A percentile compares a stretch with the other conserved stretches of the same genome.
Conservation (phyloP, 2,888 invertebrate species). For the Erpobdella octoculata region DNA sequence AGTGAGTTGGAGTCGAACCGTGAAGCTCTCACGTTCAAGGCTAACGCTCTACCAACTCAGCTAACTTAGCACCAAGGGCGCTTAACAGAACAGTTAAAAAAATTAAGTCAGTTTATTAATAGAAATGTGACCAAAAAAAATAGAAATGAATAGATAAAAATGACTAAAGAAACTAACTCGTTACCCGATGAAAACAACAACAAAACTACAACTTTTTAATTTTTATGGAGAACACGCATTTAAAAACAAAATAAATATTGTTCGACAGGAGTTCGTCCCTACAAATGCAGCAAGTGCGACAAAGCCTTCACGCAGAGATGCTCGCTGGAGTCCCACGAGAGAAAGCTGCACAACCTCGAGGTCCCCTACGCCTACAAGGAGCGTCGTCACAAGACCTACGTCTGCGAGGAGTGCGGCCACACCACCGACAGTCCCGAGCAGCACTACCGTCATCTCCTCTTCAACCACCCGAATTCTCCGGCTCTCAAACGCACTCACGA, state of each 20-base stretch:
- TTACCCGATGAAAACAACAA: not conserved
- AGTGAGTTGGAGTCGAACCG: too few species aligned
- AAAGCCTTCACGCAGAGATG: slow-evolving; percentile 99
- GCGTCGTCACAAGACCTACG: slow-evolving; percentile 74
- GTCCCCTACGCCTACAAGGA: slow-evolving; percentile 97
- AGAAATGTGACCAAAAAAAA: not conserved
- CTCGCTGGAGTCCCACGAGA: slow-evolving; percentile 94
- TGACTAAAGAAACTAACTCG: not conserved
- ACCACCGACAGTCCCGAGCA: slow-evolving; percentile 91
- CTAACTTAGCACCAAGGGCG: too few species aligned
- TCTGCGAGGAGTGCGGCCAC: slow-evolving; percentile 98
- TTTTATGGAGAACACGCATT: not conserved
- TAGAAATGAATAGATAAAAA: not conserved
- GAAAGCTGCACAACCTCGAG: slow-evolving; percentile 93
- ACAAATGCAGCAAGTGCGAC: slow-evolving; percentile 94
- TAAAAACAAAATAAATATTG: not conserved
- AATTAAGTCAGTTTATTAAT: not conserved
- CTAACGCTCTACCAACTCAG: too few species aligned
- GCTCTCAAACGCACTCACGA: slow-evolving; percentile 92
- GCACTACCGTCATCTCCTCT: slow-evolving; percentile 88
- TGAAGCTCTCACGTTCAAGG: too few species aligned
- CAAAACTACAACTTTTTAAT: not conserved
- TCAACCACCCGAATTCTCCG: slow-evolving; percentile 61
- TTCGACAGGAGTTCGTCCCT: slow-evolving; percentile 76
- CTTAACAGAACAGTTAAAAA: too few species aligned